Percentiles rank a stretch among this genome's conserved stretches.
Evolutionary conservation across 2,888 invertebrate species (phyloP).

Genomic region (Ennomos fuscantarius): DNA sequence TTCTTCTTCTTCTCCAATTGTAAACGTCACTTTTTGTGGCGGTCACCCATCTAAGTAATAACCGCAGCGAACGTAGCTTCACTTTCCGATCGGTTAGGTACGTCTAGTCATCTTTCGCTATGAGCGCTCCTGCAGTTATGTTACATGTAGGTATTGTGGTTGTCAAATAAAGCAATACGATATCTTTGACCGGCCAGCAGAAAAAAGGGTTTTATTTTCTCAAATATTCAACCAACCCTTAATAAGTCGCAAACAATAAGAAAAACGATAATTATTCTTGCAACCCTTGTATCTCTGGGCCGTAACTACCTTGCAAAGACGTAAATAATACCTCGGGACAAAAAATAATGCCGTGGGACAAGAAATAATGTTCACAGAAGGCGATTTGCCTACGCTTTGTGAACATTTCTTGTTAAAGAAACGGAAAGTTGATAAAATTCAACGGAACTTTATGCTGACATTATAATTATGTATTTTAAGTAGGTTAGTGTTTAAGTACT

Average conservation of each 20-base stretch:
- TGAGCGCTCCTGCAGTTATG: too few relatives aligned
- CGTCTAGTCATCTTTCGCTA: too few relatives aligned
- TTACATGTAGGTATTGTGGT: too few relatives aligned
- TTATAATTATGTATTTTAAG: background rate
- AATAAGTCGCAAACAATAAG: constrained; percentile 19
- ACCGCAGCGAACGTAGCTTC: too few relatives aligned
- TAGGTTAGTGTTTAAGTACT: background rate
- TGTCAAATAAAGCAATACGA: too few relatives aligned
- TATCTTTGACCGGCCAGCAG: too few relatives aligned
- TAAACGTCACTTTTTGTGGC: too few relatives aligned
- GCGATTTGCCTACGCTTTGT: constrained; percentile 11
- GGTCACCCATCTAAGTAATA: too few relatives aligned
- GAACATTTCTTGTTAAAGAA: constrained; percentile 12
- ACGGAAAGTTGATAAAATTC: constrained; percentile 2
- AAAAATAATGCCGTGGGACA: constrained; percentile 15
- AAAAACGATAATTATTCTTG: constrained; percentile 25
- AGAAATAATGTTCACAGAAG: constrained; percentile 5
- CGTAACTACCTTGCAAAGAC: constrained; percentile 16
- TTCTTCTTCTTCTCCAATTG: too few relatives aligned
- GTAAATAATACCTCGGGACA: constrained; percentile 21
- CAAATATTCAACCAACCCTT: constrained; percentile 5
- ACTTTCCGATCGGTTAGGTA: too few relatives aligned
- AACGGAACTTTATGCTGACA: background rate
- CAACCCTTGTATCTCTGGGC: constrained; percentile 26
- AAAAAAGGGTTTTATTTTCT: background rate